A percentile compares a stretch with the other conserved stretches of the same genome.
phyloP scores from a whole-genome alignment of 2,113 vertebrate species.

The Spilogale gracilis region DNA sequence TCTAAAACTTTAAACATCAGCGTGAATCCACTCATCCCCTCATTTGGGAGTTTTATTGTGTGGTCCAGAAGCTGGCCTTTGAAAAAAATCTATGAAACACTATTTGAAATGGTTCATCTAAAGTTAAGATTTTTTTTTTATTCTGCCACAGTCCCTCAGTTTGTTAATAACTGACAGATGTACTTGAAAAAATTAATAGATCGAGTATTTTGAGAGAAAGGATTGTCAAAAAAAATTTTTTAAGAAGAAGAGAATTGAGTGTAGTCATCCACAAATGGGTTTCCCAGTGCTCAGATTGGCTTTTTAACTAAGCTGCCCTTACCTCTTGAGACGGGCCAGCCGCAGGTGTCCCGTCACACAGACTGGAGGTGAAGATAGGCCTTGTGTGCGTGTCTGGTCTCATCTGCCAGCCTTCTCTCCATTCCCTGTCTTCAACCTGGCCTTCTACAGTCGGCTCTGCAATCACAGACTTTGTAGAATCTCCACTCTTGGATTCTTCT shows the following conservation, averaged over 20 bases:
- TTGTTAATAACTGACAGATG: slow-evolving; percentile 42
- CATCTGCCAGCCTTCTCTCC: neutral
- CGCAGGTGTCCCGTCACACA: fast-evolving
- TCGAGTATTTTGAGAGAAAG: slow-evolving; percentile 36
- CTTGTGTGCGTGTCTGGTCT: fast-evolving
- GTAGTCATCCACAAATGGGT: neutral
- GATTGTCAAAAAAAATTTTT: neutral
- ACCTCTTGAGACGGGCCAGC: neutral
- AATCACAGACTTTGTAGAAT: neutral
- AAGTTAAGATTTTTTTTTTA: slow-evolving; percentile 14
- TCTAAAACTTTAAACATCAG: slow-evolving; percentile 74
- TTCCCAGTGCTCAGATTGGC: neutral
- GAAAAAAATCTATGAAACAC: neutral
- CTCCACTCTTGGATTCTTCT: neutral
- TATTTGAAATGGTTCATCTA: slow-evolving; percentile 54
- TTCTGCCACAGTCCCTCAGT: slow-evolving; percentile 25
- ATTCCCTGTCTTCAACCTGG: neutral
- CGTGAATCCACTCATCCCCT: slow-evolving; percentile 72
- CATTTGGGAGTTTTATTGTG: slow-evolving; percentile 73
- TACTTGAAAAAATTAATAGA: slow-evolving; percentile 28
- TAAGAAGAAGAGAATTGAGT: neutral
- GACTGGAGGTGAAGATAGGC: neutral
- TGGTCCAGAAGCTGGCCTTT: slow-evolving; percentile 38
- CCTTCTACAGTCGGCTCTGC: neutral
- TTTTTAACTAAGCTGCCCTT: neutral